Conservation (phyloP, 2,113 vertebrate species). For the Trichechus manatus region DNA sequence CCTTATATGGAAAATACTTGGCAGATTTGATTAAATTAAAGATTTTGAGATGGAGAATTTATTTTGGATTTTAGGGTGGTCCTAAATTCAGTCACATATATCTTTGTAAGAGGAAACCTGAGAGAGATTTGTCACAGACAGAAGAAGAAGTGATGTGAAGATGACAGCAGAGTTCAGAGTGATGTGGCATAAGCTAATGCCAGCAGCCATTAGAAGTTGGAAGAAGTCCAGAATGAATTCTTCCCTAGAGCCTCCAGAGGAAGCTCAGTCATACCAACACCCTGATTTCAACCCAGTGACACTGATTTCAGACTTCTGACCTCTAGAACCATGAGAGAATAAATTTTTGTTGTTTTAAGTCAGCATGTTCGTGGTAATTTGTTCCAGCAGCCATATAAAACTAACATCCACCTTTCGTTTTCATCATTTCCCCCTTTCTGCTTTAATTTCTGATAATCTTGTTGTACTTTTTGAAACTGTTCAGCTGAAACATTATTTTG, state of each 20-base stretch:
- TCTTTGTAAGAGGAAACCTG: not conserved
- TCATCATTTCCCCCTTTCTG: not conserved
- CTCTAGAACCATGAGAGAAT: not conserved
- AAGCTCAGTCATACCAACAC: no score
- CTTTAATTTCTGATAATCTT: not conserved
- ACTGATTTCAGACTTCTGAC: not conserved
- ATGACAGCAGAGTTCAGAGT: not conserved
- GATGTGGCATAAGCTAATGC: not conserved
- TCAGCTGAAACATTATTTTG: not conserved
- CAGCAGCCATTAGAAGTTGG: not conserved
- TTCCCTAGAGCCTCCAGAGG: not conserved
- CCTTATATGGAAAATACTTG: no score
- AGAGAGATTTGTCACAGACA: not conserved
- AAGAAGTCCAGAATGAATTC: not conserved
- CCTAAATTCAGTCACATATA: not conserved
- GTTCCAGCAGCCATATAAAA: not conserved
- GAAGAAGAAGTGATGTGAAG: not conserved
- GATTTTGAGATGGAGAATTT: not conserved
- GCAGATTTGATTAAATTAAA: not conserved
- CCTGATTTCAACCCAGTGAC: not conserved
- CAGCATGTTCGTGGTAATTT: not conserved
- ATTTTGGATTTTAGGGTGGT: not conserved
- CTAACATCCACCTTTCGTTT: not conserved
- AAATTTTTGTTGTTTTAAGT: not conserved
- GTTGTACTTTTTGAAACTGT: not conserved